Percentiles rank a stretch among this genome's conserved stretches.
Evolutionary conservation across 2,888 invertebrate genomes (phyloP).

Genomic region (Tachina fera): DNA sequence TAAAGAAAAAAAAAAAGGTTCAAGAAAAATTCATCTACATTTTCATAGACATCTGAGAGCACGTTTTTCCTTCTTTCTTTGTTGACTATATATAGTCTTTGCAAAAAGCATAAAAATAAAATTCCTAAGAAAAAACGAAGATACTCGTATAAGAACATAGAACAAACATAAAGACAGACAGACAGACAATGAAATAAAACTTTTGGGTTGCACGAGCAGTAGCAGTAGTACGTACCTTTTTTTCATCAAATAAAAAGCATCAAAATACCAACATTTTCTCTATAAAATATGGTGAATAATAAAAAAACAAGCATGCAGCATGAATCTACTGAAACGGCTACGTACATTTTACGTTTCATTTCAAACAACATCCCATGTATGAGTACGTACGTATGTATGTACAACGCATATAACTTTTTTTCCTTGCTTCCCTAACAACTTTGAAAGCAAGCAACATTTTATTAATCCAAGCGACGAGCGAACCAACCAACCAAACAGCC

Average conservation of each 20-base stretch:
- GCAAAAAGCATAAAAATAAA: conserved; percentile 24
- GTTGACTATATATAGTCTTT: conserved; percentile 52
- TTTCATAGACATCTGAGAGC: conserved; percentile 50
- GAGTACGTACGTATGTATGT: not conserved
- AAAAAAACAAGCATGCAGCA: conserved; percentile 26
- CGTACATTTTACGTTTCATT: conserved; percentile 55
- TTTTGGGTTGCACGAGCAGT: conserved; percentile 26
- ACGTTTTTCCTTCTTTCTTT: conserved; percentile 60
- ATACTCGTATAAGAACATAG: not conserved
- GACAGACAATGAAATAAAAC: conserved; percentile 45
- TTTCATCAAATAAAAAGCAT: conserved; percentile 46
- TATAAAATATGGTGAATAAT: conserved; percentile 40
- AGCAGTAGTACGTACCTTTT: conserved; percentile 5
- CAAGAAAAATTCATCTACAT: conserved; percentile 49
- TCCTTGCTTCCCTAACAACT: conserved; percentile 23
- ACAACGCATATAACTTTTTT: not conserved
- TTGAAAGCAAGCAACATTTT: conserved; percentile 39
- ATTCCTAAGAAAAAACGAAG: conserved; percentile 29
- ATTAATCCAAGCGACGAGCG: not conserved
- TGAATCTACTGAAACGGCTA: conserved; percentile 33
- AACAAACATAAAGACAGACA: conserved; percentile 12
- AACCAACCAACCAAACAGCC: conserved; percentile 26
- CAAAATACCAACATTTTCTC: conserved; percentile 45
- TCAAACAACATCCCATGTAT: conserved; percentile 48
- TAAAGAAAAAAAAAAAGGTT: conserved; percentile 14